Conservation (phyloP, 2,113 vertebrate genomes). For the Toxotes chatareus region DNA sequence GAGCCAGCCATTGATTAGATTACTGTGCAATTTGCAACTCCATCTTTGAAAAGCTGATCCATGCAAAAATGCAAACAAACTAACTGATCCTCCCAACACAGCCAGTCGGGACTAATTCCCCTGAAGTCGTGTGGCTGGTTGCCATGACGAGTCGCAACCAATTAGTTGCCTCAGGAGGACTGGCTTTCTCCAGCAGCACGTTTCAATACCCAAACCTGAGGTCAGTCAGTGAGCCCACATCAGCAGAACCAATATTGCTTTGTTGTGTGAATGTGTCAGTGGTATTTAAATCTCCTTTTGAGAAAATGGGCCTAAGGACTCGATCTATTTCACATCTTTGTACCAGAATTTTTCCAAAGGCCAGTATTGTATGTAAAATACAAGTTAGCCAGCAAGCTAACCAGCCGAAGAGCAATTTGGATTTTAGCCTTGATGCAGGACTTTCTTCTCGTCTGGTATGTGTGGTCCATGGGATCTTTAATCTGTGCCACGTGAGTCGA, state of each 20-base stretch:
- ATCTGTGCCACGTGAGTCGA: neutral
- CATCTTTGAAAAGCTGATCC: slow-evolving; percentile 61
- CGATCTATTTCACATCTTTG: neutral
- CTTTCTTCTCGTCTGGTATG: neutral
- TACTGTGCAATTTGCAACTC: slow-evolving; percentile 40
- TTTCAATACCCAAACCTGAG: slow-evolving; percentile 47
- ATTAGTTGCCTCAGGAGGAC: slow-evolving; percentile 50
- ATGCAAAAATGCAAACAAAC: slow-evolving; percentile 68
- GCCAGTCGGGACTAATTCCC: slow-evolving; percentile 52
- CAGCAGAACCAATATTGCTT: slow-evolving; percentile 3
- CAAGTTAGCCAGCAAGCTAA: neutral
- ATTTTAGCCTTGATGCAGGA: neutral
- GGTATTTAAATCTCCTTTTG: neutral
- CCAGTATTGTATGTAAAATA: too few relatives aligned
- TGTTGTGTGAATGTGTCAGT: slow-evolving; percentile 31
- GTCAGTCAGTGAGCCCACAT: slow-evolving; percentile 33
- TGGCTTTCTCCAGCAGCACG: slow-evolving; percentile 33
- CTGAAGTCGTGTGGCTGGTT: slow-evolving; percentile 46
- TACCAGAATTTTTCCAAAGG: neutral
- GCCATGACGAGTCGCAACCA: slow-evolving; percentile 61
- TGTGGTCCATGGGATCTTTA: neutral
- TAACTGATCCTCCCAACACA: slow-evolving; percentile 39
- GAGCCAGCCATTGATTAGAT: slow-evolving; percentile 69
- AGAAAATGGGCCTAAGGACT: neutral
- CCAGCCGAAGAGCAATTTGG: neutral